phyloP scores from a whole-genome alignment of 2,797 vertebrate genomes.

The Margarornis squamiger region DNA sequence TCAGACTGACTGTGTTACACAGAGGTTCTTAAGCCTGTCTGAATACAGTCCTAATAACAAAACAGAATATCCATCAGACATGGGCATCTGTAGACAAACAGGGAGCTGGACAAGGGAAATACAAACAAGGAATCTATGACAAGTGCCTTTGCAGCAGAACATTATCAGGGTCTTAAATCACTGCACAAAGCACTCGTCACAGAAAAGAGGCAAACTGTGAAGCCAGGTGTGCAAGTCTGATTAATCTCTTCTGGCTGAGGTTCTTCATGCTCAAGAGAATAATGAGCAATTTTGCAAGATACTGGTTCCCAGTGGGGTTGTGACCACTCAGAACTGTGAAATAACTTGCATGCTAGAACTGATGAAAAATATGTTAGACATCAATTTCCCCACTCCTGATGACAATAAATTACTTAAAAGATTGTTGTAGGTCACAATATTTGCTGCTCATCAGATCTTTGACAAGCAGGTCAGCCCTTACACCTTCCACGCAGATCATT shows the following conservation, averaged over 20 bases:
- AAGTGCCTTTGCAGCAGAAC: not conserved
- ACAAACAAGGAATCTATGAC: not conserved
- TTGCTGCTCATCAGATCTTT: not conserved
- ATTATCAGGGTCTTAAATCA: not conserved
- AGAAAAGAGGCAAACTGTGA: not conserved
- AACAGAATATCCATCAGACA: not conserved
- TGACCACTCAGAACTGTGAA: constrained; percentile 1
- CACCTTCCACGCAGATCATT: not conserved
- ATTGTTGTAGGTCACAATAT: not conserved
- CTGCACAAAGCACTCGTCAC: not conserved
- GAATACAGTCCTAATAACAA: not conserved
- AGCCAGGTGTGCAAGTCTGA: constrained; percentile 13
- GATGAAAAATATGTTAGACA: not conserved
- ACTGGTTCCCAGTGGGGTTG: not conserved
- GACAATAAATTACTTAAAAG: not conserved
- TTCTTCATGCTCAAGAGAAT: constrained; percentile 28
- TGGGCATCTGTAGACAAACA: not conserved
- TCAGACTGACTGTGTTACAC: not conserved
- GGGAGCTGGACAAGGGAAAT: not conserved
- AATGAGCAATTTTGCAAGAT: constrained; percentile 24
- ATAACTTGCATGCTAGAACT: not conserved
- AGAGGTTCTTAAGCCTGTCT: not conserved
- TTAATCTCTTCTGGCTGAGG: constrained; percentile 25
- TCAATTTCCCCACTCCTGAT: not conserved
- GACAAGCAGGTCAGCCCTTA: not conserved